These are phyloP conservation scores for Anadara kagoshimensis DNA, from an alignment of 1,140 invertebrate species.

Conservation along the genomic window DNA sequence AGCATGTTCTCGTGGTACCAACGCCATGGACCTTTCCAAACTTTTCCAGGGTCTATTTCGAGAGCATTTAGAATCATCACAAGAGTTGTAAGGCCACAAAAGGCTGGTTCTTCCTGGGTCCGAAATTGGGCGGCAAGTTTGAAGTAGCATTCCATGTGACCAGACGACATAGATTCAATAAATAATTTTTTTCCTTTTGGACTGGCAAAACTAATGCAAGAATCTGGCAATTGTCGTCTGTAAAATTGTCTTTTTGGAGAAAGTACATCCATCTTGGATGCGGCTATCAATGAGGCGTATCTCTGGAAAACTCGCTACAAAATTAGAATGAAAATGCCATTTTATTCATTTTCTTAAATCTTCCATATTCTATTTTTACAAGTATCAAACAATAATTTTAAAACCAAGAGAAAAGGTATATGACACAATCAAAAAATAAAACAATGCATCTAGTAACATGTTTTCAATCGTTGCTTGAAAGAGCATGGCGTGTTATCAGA, in stretches of 20 bases:
- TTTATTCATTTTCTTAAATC: no score
- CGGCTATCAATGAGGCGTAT: no score
- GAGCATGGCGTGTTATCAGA: no score
- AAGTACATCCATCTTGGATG: neutral
- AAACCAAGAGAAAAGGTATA: no score
- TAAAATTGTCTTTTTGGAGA: constrained; percentile 60
- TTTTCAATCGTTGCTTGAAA: no score
- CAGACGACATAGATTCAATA: constrained; percentile 60
- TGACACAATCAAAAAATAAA: no score
- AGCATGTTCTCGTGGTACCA: constrained; percentile 74
- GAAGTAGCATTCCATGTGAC: constrained; percentile 68
- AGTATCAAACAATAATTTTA: no score
- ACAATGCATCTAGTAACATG: no score
- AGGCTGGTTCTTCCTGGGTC: constrained; percentile 73
- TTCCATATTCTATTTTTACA: no score
- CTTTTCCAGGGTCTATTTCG: constrained; percentile 70
- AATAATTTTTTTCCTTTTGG: constrained; percentile 69
- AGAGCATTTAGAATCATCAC: constrained; percentile 71
- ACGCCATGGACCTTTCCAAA: constrained; percentile 72
- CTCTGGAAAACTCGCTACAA: no score
- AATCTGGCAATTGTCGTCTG: constrained; percentile 60
- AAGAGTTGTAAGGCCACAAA: constrained; percentile 71
- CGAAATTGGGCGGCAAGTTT: constrained; percentile 70
- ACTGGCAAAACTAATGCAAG: constrained; percentile 68
- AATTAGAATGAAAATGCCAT: no score